Conservation (phyloP, 2,113 vertebrate genomes). For the Chaetops frenatus region DNA sequence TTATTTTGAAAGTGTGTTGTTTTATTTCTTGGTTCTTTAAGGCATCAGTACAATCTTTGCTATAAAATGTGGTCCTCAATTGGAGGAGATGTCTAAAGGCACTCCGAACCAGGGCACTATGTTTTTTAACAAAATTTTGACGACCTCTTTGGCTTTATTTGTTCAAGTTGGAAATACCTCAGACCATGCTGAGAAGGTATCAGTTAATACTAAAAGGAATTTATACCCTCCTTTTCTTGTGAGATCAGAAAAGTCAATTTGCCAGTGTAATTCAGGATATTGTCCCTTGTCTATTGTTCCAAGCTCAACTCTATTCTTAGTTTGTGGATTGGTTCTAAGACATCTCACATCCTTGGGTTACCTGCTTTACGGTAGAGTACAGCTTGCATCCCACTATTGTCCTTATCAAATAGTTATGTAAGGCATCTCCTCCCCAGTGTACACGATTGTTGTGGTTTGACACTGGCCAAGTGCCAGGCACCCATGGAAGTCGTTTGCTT, state of each 20-base stretch:
- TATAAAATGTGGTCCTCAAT: not conserved
- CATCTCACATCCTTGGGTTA: not conserved
- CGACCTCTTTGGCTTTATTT: not conserved
- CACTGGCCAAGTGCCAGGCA: too few relatives aligned
- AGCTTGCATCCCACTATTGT: not conserved
- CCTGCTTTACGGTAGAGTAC: not conserved
- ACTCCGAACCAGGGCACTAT: not conserved
- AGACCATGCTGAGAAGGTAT: not conserved
- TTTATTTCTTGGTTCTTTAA: not conserved
- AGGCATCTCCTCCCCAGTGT: not conserved
- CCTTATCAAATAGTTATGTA: not conserved
- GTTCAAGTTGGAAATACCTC: not conserved
- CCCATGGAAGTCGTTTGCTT: too few relatives aligned
- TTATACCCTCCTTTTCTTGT: not conserved
- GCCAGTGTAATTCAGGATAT: not conserved
- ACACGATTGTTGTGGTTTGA: too few relatives aligned
- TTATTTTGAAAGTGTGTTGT: not conserved
- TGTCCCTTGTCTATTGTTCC: not conserved
- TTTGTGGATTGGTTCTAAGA: not conserved
- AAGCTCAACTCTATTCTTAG: not conserved
- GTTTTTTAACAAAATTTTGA: not conserved
- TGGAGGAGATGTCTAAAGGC: not conserved
- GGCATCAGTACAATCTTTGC: not conserved
- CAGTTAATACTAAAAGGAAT: not conserved
- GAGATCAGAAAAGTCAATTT: not conserved